These are phyloP conservation scores for Nothoprocta perdicaria DNA, from an alignment of 2,113 vertebrate genomes.

Conservation along the genomic window DNA sequence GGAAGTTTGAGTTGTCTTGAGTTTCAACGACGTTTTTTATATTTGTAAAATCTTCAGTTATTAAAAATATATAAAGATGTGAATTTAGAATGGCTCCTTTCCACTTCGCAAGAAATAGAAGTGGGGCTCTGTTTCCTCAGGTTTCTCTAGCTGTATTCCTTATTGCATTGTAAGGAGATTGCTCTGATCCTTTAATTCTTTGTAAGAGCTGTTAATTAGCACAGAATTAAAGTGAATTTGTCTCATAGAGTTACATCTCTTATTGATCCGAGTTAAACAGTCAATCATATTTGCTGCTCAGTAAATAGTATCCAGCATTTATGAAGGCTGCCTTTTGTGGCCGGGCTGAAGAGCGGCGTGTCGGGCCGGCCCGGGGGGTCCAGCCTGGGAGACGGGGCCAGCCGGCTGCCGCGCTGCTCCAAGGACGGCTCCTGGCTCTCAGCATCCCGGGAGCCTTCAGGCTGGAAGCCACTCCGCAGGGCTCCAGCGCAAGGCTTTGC, in stretches of 20 bases:
- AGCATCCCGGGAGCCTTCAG: not conserved
- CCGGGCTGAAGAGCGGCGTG: not conserved
- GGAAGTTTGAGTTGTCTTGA: not conserved
- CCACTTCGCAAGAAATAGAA: not conserved
- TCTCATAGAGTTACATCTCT: not conserved
- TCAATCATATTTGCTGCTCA: not conserved
- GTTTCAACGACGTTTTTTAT: not conserved
- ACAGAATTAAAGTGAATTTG: not conserved
- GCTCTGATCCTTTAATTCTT: not conserved
- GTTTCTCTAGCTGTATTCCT: not conserved
- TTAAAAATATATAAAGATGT: not conserved
- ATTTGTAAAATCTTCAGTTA: not conserved
- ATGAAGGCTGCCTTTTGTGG: not conserved
- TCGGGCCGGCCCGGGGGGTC: not conserved
- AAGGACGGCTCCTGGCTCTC: not conserved
- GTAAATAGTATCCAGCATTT: not conserved
- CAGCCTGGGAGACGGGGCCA: not conserved
- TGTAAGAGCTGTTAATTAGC: not conserved
- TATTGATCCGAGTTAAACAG: constrained; percentile 5
- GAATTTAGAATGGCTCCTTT: not conserved
- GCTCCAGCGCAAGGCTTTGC: not conserved
- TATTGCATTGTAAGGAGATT: not conserved
- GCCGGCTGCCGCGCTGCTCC: not conserved
- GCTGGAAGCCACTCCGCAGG: not conserved
- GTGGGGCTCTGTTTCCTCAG: not conserved